These are phyloP conservation scores for Asbolus verrucosus DNA, from an alignment of 1,140 invertebrate species.

Conservation along the genomic window DNA sequence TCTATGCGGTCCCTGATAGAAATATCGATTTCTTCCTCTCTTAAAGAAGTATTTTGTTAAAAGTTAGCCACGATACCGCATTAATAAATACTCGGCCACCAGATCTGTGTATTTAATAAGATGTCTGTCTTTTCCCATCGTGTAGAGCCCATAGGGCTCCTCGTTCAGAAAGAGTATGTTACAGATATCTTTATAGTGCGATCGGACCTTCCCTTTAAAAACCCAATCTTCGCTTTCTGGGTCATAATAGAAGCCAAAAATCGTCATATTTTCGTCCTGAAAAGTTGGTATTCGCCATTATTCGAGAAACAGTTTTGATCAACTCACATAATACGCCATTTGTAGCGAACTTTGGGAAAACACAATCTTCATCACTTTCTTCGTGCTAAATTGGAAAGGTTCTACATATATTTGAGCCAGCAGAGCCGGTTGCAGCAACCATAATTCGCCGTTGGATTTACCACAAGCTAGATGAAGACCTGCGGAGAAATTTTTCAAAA, in stretches of 20 bases:
- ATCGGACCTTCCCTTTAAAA: constrained; percentile 70
- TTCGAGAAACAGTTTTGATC: too few relatives aligned
- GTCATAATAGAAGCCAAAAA: constrained; percentile 68
- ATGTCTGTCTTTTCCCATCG: constrained; percentile 72
- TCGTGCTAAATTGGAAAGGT: constrained; percentile 66
- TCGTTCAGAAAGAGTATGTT: constrained; percentile 67
- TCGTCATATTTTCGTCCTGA: constrained; percentile 67
- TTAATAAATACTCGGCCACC: constrained; percentile 33
- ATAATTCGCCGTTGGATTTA: constrained; percentile 67
- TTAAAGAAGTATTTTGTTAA: constrained; percentile 6
- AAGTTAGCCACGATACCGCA: too few relatives aligned
- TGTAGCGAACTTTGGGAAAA: constrained; percentile 68
- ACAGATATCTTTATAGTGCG: constrained; percentile 70
- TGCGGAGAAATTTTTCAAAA: constrained; percentile 55
- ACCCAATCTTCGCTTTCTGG: constrained; percentile 64
- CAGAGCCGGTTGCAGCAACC: constrained; percentile 69
- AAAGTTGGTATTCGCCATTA: constrained; percentile 48
- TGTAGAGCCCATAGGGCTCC: constrained; percentile 65
- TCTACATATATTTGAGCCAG: constrained; percentile 65
- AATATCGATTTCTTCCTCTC: constrained; percentile 59
- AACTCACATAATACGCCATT: constrained; percentile 70
- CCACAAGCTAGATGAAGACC: constrained; percentile 70
- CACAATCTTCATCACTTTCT: constrained; percentile 66
- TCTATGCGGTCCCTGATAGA: constrained; percentile 69
- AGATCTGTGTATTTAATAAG: constrained; percentile 73